Conservation (phyloP, 2,113 vertebrate species). For the Spheniscus mendiculus region DNA sequence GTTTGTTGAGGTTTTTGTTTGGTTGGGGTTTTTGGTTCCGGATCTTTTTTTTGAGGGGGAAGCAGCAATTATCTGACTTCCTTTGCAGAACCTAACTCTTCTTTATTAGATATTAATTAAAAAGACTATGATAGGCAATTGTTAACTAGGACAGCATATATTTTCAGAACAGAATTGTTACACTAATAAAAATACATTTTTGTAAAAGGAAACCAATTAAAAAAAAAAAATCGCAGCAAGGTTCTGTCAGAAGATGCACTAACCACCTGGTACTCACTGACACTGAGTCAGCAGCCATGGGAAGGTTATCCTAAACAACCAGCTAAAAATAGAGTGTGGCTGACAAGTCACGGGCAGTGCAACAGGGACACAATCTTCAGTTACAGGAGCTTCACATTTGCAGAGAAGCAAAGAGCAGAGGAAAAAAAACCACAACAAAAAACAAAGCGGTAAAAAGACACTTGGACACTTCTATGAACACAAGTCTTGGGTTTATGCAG, state of each 20-base stretch:
- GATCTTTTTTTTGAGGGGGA: background rate
- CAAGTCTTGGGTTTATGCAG: background rate
- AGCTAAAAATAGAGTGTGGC: background rate
- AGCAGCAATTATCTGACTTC: background rate
- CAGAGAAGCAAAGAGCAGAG: background rate
- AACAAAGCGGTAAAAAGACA: background rate
- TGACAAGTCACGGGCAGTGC: background rate
- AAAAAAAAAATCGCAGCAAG: background rate
- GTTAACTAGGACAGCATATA: background rate
- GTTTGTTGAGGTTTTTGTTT: background rate
- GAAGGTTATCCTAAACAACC: constrained; percentile 46
- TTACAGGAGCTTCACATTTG: background rate
- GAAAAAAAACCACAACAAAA: background rate
- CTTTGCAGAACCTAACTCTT: background rate
- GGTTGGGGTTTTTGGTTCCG: background rate
- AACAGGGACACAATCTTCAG: background rate
- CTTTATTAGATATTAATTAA: background rate
- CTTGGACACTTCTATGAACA: background rate
- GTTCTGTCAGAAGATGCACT: background rate
- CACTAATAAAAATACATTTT: background rate
- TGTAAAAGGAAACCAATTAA: background rate
- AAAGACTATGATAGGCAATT: background rate
- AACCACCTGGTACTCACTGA: constrained; percentile 17
- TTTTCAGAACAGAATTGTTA: background rate
- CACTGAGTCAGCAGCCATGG: constrained; percentile 15